phyloP scores from a whole-genome alignment of 92 coral and sea anemone genomes.

The Porites evermanni region DNA sequence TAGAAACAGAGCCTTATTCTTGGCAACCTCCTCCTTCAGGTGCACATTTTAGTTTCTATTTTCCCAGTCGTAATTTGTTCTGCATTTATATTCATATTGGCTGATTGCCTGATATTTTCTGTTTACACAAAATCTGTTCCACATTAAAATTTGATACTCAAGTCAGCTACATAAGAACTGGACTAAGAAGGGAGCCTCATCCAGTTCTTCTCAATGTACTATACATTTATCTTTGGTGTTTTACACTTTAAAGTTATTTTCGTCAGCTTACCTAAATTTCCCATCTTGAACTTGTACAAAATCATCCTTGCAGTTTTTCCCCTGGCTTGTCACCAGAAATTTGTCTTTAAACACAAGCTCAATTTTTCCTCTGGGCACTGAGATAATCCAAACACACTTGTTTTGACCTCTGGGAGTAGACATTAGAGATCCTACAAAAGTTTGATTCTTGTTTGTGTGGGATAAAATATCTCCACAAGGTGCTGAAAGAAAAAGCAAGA shows the following conservation, averaged over 20 bases:
- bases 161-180: no score
- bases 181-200: no score
- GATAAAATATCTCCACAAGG: slow-evolving; percentile 43
- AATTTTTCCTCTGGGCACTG: slow-evolving; percentile 62
- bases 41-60: no score
- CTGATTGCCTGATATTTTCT: no score
- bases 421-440: slow-evolving; percentile 34
- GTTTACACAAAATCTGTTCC: no score
- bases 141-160: no score
- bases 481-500: neutral
- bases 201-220: neutral
- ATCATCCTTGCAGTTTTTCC: slow-evolving; percentile 60
- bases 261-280: slow-evolving; percentile 53
- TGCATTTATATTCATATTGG: no score
- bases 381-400: slow-evolving; percentile 87
- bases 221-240: no score
- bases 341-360: slow-evolving; percentile 68
- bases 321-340: slow-evolving; percentile 49
- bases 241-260: neutral
- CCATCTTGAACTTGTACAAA: slow-evolving; percentile 66
- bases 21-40: no score
- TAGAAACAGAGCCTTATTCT: no score
- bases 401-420: slow-evolving; percentile 24
- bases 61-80: no score
- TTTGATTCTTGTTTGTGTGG: slow-evolving; percentile 23